These are phyloP conservation scores for Myrmophylax atrothorax DNA, from an alignment of 2,113 vertebrate species.

Conservation along the genomic window DNA sequence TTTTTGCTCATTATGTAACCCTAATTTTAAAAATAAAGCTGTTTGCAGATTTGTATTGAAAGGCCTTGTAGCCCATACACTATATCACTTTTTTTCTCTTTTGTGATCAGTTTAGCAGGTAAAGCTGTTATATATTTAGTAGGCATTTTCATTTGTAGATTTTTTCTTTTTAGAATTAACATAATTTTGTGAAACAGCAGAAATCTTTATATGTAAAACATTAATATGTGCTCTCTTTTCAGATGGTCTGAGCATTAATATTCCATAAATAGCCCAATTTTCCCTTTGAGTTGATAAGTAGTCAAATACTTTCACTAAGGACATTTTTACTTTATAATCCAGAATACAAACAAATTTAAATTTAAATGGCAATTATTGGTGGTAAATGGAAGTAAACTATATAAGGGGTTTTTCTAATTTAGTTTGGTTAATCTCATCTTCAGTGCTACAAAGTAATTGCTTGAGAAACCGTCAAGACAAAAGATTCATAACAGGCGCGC, in stretches of 20 bases:
- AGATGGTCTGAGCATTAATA: constrained; percentile 31
- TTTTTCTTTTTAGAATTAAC: neutral
- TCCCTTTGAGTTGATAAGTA: constrained; percentile 48
- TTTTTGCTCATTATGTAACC: neutral
- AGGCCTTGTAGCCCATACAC: neutral
- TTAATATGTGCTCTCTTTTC: constrained; percentile 15
- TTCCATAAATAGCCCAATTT: constrained; percentile 42
- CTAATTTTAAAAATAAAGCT: neutral
- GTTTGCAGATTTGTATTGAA: neutral
- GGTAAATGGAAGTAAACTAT: constrained; percentile 63
- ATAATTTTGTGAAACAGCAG: neutral
- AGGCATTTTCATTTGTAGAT: neutral
- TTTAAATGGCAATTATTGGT: constrained; percentile 61
- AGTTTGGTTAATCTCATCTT: constrained; percentile 52
- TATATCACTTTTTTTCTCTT: neutral
- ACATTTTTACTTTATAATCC: constrained; percentile 64
- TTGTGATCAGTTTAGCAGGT: neutral
- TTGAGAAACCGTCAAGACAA: constrained; percentile 11
- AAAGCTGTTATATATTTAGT: neutral
- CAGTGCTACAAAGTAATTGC: constrained; percentile 33
- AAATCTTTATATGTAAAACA: neutral
- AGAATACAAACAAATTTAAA: constrained; percentile 65
- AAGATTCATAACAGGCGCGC: neutral
- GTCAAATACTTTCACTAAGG: constrained; percentile 56
- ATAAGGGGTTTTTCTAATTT: constrained; percentile 56